Evolutionary conservation across 2,888 invertebrate genomes (phyloP).

Genomic region (Nymphalis c-album): DNA sequence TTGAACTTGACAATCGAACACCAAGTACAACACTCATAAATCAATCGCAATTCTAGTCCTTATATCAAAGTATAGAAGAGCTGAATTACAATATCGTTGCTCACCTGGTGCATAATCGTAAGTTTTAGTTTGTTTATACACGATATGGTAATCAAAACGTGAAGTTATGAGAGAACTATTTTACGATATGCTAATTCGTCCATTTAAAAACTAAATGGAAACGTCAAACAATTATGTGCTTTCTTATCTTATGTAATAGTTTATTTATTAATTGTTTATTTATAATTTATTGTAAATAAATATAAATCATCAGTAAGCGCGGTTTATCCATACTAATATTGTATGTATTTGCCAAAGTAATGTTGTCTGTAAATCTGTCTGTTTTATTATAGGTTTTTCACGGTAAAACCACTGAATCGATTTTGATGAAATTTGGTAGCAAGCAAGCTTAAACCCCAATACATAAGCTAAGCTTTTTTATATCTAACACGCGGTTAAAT

Average conservation of each 20-base stretch:
- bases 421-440: no score
- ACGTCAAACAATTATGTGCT: neutral
- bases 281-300: no score
- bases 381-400: no score
- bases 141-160: slow-evolving; percentile 21
- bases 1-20: slow-evolving; percentile 38
- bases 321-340: no score
- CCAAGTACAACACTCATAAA: neutral
- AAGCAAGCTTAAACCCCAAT: no score
- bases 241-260: neutral
- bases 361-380: no score
- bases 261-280: neutral
- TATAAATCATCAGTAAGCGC: no score
- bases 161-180: slow-evolving; percentile 21
- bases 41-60: neutral
- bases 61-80: neutral
- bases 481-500: no score
- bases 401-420: no score
- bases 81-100: neutral
- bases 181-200: slow-evolving; percentile 15
- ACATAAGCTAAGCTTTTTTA: no score
- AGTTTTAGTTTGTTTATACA: slow-evolving; percentile 19
- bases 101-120: neutral
- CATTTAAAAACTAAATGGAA: neutral
- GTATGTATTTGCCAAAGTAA: no score